Conservation (phyloP, 2,888 invertebrate species). For the Sminthurides aquaticus region DNA sequence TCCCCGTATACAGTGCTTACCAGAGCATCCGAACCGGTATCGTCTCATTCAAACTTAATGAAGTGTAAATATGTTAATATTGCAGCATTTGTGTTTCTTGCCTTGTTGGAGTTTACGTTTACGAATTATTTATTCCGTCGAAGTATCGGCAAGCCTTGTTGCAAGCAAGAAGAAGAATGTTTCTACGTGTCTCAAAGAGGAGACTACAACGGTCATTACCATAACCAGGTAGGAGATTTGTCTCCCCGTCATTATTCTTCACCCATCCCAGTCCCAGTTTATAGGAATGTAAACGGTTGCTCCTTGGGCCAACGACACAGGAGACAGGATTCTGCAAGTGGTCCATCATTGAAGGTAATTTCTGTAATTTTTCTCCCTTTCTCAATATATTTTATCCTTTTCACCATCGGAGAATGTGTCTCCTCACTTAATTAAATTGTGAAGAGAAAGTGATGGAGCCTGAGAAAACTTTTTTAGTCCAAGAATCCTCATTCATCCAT, state of each 20-base stretch:
- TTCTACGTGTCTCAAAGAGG: neutral
- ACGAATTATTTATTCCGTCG: conserved; percentile 48
- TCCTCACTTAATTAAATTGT: too few species aligned
- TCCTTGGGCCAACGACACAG: neutral
- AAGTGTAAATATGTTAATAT: conserved; percentile 26
- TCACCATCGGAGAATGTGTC: too few species aligned
- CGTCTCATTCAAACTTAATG: too few species aligned
- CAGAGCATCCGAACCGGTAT: neutral
- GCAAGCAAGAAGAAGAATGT: neutral
- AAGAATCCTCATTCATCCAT: too few species aligned
- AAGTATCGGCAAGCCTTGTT: neutral
- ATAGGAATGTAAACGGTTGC: neutral
- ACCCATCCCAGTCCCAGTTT: neutral
- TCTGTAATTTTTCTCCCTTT: too few species aligned
- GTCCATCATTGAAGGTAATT: too few species aligned
- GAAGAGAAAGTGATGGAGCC: too few species aligned
- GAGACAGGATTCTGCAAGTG: neutral
- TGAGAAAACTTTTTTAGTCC: too few species aligned
- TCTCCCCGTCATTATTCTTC: neutral
- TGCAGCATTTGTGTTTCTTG: conserved; percentile 50
- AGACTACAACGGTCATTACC: neutral
- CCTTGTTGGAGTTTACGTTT: conserved; percentile 50
- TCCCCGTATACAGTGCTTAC: neutral
- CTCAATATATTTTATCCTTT: too few species aligned
- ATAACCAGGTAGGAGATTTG: neutral